Evolutionary conservation across 2,113 vertebrate genomes (phyloP), one percentile per base, ranked within the genome.

Genomic region (Suncus etruscus): DNA sequence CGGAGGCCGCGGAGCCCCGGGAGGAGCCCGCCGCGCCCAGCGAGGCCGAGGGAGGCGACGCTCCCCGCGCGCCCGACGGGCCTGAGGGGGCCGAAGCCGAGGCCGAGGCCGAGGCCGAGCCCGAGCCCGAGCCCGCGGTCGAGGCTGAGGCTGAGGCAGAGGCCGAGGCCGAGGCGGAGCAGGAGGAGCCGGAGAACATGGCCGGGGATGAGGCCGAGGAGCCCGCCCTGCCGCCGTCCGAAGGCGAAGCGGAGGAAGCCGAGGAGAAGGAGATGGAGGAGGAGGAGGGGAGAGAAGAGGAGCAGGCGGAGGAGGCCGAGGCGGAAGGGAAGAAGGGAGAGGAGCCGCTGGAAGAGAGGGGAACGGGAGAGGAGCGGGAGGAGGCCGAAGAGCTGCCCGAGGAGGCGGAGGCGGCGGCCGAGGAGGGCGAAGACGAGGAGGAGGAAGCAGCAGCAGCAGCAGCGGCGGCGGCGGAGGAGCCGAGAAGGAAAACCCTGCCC

Each of bases 171-270:
- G 68, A 81, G 12, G 45, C 2, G 11, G 11, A 29, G 11, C 65
- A 22, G 15, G 12, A 45, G 1, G 32, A 8, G 66, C 66, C 47
- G 12, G 47, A 14, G 39, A 66, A 65, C 31, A 15, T 8, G 68
- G n/a, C 54, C 0, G 68, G 77, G 10, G 45, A 2, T 7, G 11
- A 39, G 5, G 69, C 48, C 15, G 85, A 84, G 50, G 77, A 86
- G 39, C 8, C 29, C 22, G 47, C 4, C 47, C 45, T n/a, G n/a
- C 54, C 14, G 73, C 4, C 31, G 66, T 24, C 66, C 1, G 39
- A 16, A 63, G n/a, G 48, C 0, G 68, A 81, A 10, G 45, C 2
- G 11, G 11, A 29, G 11, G 27, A 0, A 1, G n/a, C 58, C 0
- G 45, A 3, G 63, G 50, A 31, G 58, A 50, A 3, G 51, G 78